phyloP scores from a whole-genome alignment of 64 coral and sea anemone genomes.

The Pocillopora damicornis region DNA sequence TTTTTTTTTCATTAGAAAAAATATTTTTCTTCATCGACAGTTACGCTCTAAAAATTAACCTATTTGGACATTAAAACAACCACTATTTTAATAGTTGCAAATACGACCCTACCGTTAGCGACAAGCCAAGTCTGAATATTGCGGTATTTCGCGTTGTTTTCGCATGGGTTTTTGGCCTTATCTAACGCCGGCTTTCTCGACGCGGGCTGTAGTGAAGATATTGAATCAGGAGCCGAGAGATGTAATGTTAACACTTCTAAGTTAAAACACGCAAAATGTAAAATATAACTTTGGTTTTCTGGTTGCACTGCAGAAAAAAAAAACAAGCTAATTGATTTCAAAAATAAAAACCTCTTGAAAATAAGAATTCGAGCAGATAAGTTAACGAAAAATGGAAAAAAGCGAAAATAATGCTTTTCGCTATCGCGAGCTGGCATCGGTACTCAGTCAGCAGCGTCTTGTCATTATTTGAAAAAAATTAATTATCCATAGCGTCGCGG shows the following conservation, averaged over 20 bases:
- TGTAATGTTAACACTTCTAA: not conserved
- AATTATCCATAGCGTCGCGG: conserved; percentile 13
- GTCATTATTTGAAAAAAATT: conserved; percentile 1
- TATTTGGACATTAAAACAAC: not conserved
- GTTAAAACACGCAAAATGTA: not conserved
- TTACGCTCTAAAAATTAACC: not conserved
- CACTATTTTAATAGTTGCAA: not conserved
- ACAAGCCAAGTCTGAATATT: conserved; percentile 10
- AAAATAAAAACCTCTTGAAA: not conserved
- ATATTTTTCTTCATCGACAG: not conserved
- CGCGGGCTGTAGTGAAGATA: not conserved
- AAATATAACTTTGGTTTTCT: not conserved
- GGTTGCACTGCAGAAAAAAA: not conserved
- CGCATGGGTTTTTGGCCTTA: conserved; percentile 1
- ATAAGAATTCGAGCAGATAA: not conserved
- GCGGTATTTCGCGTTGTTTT: not conserved
- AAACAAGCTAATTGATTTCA: too few species aligned
- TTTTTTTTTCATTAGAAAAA: not conserved
- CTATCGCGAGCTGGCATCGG: conserved; percentile 8
- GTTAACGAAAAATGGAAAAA: not conserved
- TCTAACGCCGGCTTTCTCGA: conserved; percentile 3
- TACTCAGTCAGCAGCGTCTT: not conserved
- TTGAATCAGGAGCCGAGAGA: not conserved
- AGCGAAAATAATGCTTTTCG: not conserved
- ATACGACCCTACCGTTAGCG: conserved; percentile 33